Percentiles rank a stretch among this genome's conserved stretches.
Evolutionary conservation across 2,888 invertebrate genomes (phyloP).

Genomic region (Epinotia ramella): DNA sequence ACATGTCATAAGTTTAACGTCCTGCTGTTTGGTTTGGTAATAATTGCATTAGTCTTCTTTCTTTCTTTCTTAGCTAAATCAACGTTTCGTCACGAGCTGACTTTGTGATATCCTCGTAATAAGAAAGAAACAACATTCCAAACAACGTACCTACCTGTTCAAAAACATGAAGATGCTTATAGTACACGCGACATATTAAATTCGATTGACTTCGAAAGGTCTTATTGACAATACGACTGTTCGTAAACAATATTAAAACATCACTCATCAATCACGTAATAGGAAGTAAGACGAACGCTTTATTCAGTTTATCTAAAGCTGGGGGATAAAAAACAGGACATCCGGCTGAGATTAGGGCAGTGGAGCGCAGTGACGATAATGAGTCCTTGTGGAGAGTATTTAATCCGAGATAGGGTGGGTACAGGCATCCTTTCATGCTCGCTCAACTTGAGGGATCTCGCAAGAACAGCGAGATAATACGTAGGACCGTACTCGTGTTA

Average conservation of each 20-base stretch:
- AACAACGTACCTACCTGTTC: neutral
- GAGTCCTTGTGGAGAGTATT: constrained; percentile 25
- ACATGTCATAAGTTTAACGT: neutral
- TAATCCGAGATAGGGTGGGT: constrained; percentile 24
- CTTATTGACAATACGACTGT: neutral
- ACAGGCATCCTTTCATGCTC: constrained; percentile 5
- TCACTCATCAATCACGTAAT: constrained; percentile 1
- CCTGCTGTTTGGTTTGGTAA: neutral
- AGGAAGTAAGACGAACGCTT: constrained; percentile 14
- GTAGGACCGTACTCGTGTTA: neutral
- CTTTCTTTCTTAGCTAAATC: neutral
- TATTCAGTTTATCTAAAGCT: constrained; percentile 15
- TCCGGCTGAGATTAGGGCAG: constrained; percentile 31
- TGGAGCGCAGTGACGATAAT: constrained; percentile 29
- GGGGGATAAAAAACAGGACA: constrained; percentile 29
- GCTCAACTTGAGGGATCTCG: constrained; percentile 15
- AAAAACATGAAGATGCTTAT: neutral
- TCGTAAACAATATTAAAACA: neutral
- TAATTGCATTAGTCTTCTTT: neutral
- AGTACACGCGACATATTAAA: neutral
- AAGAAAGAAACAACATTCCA: no score
- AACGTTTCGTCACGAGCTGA: neutral
- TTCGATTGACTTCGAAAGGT: neutral
- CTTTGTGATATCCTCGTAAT: neutral
- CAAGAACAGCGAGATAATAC: neutral